Conservation (phyloP, 2,888 invertebrate species). For the Mantis religiosa region DNA sequence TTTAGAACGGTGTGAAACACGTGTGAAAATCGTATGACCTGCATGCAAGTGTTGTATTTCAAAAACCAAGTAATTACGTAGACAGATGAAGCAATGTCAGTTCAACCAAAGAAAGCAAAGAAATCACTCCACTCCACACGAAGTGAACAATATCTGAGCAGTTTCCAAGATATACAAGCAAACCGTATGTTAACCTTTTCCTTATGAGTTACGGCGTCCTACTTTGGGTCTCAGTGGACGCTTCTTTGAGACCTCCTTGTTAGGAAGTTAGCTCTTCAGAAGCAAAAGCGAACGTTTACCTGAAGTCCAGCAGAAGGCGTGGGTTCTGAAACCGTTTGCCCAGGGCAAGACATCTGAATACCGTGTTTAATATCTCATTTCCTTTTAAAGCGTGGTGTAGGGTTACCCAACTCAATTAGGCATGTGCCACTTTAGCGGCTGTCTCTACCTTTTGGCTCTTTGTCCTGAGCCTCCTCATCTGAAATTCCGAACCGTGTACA, state of each 20-base stretch:
- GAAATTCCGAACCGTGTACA: background rate
- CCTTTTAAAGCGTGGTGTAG: background rate
- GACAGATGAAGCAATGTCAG: too few species aligned
- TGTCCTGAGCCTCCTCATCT: background rate
- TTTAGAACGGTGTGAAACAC: too few species aligned
- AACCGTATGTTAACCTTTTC: too few species aligned
- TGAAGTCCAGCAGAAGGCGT: background rate
- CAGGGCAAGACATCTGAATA: background rate
- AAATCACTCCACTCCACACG: too few species aligned
- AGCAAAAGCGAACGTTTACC: background rate
- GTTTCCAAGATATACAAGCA: too few species aligned
- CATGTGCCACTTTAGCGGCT: background rate
- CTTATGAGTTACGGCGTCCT: too few species aligned
- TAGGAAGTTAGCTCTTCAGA: background rate
- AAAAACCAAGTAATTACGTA: too few species aligned
- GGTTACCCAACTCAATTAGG: background rate
- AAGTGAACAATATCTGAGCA: too few species aligned
- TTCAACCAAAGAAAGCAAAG: too few species aligned
- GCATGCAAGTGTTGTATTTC: too few species aligned
- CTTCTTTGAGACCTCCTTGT: background rate
- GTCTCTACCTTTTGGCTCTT: background rate
- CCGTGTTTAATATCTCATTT: background rate
- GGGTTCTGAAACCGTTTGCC: background rate
- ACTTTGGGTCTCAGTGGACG: too few species aligned
- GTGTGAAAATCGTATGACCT: too few species aligned